A percentile compares a stretch with the other conserved stretches of the same genome.
phyloP scores from a whole-genome alignment of 2,113 vertebrate species.

The Sinocyclocheilus maitianheensis region DNA sequence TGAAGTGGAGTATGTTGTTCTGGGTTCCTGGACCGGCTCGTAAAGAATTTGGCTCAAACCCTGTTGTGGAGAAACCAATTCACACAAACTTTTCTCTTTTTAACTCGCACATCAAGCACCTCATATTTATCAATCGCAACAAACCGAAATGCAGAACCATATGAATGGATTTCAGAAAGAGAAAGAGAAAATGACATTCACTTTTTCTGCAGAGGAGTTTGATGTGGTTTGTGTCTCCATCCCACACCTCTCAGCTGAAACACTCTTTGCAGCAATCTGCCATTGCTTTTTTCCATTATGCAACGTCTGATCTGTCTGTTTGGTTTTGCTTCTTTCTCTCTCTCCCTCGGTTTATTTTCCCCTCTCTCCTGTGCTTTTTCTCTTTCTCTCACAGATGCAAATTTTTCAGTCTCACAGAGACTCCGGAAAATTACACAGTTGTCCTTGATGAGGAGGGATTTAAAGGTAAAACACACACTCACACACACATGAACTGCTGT shows the following conservation, averaged over 20 bases:
- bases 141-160: not conserved
- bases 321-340: not conserved
- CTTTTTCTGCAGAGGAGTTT: not conserved
- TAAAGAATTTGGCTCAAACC: slow-evolving; percentile 59
- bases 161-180: not conserved
- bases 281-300: slow-evolving; percentile 13
- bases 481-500: not conserved
- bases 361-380: slow-evolving; percentile 22
- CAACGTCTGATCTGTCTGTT: not conserved
- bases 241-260: not conserved
- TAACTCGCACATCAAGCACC: not conserved
- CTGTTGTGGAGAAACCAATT: slow-evolving; percentile 5
- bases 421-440: slow-evolving; percentile 96
- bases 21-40: slow-evolving; percentile 34
- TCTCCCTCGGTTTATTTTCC: not conserved
- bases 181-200: not conserved
- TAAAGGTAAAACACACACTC: slow-evolving; percentile 80
- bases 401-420: slow-evolving; percentile 96
- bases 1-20: slow-evolving; percentile 44
- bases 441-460: slow-evolving; percentile 96
- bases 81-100: not conserved
- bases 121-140: not conserved
- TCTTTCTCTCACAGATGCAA: slow-evolving; percentile 81
- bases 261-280: not conserved
- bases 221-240: not conserved